These are phyloP conservation scores for Agrotis ipsilon DNA, from an alignment of 2,888 invertebrate species.

Conservation along the genomic window DNA sequence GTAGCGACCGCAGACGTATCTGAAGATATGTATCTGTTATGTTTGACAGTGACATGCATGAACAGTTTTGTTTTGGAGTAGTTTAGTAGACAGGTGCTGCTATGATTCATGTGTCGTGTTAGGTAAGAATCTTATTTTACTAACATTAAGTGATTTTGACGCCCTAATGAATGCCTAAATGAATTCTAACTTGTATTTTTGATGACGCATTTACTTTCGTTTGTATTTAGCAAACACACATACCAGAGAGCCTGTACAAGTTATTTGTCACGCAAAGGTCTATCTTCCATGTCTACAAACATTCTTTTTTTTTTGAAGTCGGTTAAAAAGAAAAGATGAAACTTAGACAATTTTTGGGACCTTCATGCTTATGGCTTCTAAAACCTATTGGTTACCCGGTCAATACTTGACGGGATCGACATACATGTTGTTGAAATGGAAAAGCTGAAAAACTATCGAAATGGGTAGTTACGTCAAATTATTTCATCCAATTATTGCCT, in stretches of 20 bases:
- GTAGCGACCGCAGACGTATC: constrained; percentile 57
- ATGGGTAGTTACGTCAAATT: not conserved
- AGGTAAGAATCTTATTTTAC: too few relatives aligned
- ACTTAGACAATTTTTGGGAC: too few relatives aligned
- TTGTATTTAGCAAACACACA: too few relatives aligned
- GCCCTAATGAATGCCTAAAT: not conserved
- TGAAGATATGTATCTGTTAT: constrained; percentile 60
- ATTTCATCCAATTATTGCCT: not conserved
- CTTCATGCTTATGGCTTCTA: too few relatives aligned
- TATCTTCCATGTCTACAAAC: not conserved
- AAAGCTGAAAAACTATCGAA: not conserved
- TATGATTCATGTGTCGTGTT: not conserved
- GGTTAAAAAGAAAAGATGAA: too few relatives aligned
- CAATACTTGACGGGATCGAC: too few relatives aligned
- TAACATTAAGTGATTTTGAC: too few relatives aligned
- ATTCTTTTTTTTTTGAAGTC: too few relatives aligned
- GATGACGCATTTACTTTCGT: too few relatives aligned
- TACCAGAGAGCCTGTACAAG: too few relatives aligned
- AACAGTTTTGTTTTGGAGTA: not conserved
- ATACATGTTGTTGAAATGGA: not conserved
- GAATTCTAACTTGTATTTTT: not conserved
- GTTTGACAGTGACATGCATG: constrained; percentile 9
- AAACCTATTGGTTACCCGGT: too few relatives aligned
- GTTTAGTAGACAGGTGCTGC: constrained; percentile 7
- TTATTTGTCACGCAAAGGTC: not conserved